Conservation (phyloP, 2,113 vertebrate species). For the Periophthalmus modestus region DNA sequence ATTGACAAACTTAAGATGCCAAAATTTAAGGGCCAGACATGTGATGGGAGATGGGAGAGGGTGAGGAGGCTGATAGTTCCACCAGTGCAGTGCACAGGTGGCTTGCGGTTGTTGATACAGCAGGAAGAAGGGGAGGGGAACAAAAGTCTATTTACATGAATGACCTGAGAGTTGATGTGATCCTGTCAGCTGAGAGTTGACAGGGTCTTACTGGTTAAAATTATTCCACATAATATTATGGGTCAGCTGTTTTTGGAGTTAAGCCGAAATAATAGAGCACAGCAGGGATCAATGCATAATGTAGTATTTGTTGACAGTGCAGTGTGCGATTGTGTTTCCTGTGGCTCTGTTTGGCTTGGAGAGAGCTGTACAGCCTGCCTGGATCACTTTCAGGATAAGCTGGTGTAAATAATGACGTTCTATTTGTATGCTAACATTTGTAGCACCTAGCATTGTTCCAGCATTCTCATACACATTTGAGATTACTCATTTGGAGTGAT, state of each 20-base stretch:
- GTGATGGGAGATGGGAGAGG: too few species aligned
- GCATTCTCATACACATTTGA: not conserved
- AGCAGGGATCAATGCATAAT: not conserved
- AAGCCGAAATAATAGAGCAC: not conserved
- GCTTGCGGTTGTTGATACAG: too few species aligned
- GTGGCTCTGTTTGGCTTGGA: slow-evolving; percentile 12
- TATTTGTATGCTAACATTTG: slow-evolving; percentile 2
- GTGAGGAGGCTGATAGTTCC: too few species aligned
- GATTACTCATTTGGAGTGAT: not conserved
- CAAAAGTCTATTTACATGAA: too few species aligned
- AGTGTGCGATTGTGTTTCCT: slow-evolving; percentile 1
- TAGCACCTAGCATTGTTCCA: not conserved
- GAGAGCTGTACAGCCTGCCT: not conserved
- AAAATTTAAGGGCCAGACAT: too few species aligned
- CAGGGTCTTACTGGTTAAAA: not conserved
- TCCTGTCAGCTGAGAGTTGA: not conserved
- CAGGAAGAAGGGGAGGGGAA: too few species aligned
- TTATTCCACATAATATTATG: not conserved
- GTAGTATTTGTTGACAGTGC: slow-evolving; percentile 24
- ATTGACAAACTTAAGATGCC: too few species aligned
- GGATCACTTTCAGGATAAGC: not conserved
- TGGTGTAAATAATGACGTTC: slow-evolving; percentile 1
- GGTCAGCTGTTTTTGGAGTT: not conserved
- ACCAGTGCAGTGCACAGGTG: too few species aligned
- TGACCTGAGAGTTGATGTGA: too few species aligned